Evolutionary conservation across 2,888 invertebrate genomes (phyloP).

Genomic region (Ditula angustiorana): DNA sequence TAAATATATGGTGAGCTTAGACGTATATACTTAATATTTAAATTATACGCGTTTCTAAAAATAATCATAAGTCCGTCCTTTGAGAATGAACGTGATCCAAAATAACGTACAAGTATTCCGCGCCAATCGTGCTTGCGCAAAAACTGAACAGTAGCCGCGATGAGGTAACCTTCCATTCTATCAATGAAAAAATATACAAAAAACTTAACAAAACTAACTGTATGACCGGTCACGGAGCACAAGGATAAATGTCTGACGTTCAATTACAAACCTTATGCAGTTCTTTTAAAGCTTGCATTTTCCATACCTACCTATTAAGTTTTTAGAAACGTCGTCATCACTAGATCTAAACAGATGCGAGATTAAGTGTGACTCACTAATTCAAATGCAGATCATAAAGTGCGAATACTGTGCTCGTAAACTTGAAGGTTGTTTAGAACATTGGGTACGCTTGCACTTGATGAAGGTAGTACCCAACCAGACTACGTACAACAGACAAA

Average conservation of each 20-base stretch:
- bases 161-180: conserved; percentile 71
- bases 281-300: neutral
- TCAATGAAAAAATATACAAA: conserved; percentile 71
- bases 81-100: conserved; percentile 20
- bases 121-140: conserved; percentile 47
- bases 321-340: conserved; percentile 26
- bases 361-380: conserved; percentile 62
- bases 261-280: neutral
- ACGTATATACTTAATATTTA: neutral
- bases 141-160: conserved; percentile 61
- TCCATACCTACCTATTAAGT: neutral
- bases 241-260: conserved; percentile 5
- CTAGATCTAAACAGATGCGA: conserved; percentile 53
- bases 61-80: conserved; percentile 17
- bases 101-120: neutral
- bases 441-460: conserved; percentile 26
- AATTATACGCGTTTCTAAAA: conserved; percentile 18
- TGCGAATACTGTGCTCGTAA: conserved; percentile 52
- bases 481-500: too few species aligned
- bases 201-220: conserved; percentile 59
- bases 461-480: too few species aligned
- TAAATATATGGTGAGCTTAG: too few species aligned
- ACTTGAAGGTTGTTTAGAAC: conserved; percentile 30
- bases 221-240: conserved; percentile 45
- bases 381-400: conserved; percentile 60